Base-by-base conservation (phyloP, 2,113 vertebrate species). In the Pimephales promelas region DNA sequence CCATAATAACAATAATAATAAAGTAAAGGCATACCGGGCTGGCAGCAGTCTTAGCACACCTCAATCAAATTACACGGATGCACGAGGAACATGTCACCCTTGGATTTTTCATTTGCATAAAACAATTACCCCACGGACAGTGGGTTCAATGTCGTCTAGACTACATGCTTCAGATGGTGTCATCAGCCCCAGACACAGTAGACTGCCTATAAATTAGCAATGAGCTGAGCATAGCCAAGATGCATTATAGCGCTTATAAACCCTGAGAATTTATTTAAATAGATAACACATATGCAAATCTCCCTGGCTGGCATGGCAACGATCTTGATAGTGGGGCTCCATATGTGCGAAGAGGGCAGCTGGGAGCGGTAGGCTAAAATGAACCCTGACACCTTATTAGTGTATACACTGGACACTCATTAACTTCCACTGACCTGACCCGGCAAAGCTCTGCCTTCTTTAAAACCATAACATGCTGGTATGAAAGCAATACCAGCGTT, bases 271-370 rank as follows among this genome's bases (percentile, higher is more conserved):
- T 96, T 96, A 97, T 97, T 98, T 96, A 95, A 97, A 97, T 94
- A 97, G 95, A 98, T 97, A 97, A 97, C 94, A 95, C 94, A 95
- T 92, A 97, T 96, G 96, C 96, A 97, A 97, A 97, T 96, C 94
- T 96, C 92, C 88, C 93, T 89, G 59, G 95, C 95, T 95, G 93
- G 95, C 95, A 95, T 94, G 92, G 95, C 95, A 97, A 97, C 95
- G 94, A 96, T 96, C 95, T 95, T 96, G 95, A 96, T 95, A 95
- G 94, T 94, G 93, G 95, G 95, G 94, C 94, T 95, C 96, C 95
- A 96, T 96, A 95, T 94, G 95, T 94, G 95, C 91, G 92, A 93
- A 95, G 92, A 95, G 92, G 93, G 93, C 95, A 96, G 92, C 94
- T 93, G 90, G 92, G 94, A 92, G 94, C 24, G 91, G 90, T 22